Evolutionary conservation across 2,888 invertebrate genomes (phyloP), one percentile per base, ranked within the genome.

Genomic region (Romanomermis culicivorax): DNA sequence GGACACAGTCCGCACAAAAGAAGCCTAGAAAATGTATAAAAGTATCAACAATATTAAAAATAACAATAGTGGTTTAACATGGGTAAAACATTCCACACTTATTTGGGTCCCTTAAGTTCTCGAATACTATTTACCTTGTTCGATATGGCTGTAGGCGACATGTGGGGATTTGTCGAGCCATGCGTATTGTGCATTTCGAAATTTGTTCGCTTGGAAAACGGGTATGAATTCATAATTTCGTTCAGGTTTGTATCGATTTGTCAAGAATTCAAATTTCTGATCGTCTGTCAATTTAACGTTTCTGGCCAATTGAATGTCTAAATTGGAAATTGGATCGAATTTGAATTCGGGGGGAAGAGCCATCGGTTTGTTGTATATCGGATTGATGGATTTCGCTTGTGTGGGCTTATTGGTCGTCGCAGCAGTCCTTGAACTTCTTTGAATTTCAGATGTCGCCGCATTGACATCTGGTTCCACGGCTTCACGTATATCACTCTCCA

Each of bases 131-230:
- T n/a, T n/a, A n/a, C n/a, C 52, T 4, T 52, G 52, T 23, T 52
- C 52, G 3, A 45, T 7, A 36, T 52, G 52, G 36, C 25, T 25
- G 24, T 42, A 52, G 11, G 52, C 52, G 4, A 52, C n/a, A 42
- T 30, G 4, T 42, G 52, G 52, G 7, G 4, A 23, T 36, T 36
- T 7, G n/a, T 52, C 11, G 3, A 52, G 3, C 42, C 52, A 52
- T 24, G 42, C 3, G 3, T n/a, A 20, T 42, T 52, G 52, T 11
- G 42, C 25, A 52, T 52, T 25, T 7, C 52, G n/a, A 4, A 25
- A 20, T n/a, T 27, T 23, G 7, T 42, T 42, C 11, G 52, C 29
- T 42, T 52, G 52, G 42, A 20, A 30, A 52, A 26, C 27, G 3
- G 52, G 52, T 11, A n/a, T n/a, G 20, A 45, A 52, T 25, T n/a